Evolutionary conservation across 2,113 vertebrate genomes (phyloP).

Genomic region (Entomyzon cyanotis): DNA sequence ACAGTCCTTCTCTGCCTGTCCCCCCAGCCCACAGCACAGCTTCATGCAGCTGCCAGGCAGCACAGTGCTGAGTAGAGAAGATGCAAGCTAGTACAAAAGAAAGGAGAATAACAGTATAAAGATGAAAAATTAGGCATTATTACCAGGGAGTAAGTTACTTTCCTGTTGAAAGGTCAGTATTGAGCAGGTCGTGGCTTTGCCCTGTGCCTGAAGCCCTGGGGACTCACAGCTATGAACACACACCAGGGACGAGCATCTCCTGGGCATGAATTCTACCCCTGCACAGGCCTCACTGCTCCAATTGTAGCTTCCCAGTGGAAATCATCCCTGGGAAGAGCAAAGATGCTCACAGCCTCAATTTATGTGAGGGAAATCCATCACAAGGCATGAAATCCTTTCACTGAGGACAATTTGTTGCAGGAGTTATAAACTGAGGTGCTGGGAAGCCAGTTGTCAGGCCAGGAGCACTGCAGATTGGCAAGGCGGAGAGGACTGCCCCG

Average conservation of each 20-base stretch:
- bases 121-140: not conserved
- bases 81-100: not conserved
- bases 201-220: not conserved
- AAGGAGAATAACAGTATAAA: not conserved
- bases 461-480: not conserved
- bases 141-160: not conserved
- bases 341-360: conserved; percentile 1
- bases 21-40: not conserved
- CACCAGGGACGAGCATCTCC: not conserved
- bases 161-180: no score
- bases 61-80: not conserved
- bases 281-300: not conserved
- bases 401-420: conserved; percentile 28
- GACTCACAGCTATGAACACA: not conserved
- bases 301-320: not conserved
- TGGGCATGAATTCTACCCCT: not conserved
- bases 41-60: not conserved
- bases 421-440: not conserved
- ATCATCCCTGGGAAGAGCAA: not conserved
- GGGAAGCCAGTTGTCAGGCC: not conserved
- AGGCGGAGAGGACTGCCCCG: not conserved
- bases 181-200: not conserved
- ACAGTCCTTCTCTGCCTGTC: rapidly evolving
- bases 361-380: conserved; percentile 46
- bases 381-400: conserved; percentile 15